Evolutionary conservation across 2,113 vertebrate genomes (phyloP).

Genomic region (Hoplias malabaricus): DNA sequence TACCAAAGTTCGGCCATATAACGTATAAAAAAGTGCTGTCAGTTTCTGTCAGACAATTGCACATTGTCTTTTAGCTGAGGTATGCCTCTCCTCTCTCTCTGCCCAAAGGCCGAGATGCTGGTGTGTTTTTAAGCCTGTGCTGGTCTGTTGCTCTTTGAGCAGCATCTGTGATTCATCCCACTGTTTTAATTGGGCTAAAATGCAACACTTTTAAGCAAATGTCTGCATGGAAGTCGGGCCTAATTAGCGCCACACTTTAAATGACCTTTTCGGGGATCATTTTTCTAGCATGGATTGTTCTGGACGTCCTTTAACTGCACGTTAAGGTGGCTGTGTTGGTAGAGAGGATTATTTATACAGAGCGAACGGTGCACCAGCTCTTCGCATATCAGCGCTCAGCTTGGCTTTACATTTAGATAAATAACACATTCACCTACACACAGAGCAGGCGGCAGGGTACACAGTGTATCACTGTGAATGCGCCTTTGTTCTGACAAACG

Average conservation of each 20-base stretch:
- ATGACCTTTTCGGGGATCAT: background rate
- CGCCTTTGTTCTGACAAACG: slow-evolving; percentile 10
- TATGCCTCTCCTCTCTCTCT: slow-evolving; percentile 10
- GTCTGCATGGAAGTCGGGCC: background rate
- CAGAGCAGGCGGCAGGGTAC: background rate
- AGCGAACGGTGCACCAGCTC: background rate
- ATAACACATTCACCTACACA: slow-evolving; percentile 42
- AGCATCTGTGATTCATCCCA: slow-evolving; percentile 8
- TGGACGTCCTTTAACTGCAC: background rate
- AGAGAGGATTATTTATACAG: background rate
- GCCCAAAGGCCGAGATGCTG: slow-evolving; percentile 16
- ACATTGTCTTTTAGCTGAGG: no score
- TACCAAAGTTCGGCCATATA: no score
- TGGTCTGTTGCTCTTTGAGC: background rate
- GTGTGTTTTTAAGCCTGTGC: slow-evolving; percentile 1
- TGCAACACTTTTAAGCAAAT: background rate
- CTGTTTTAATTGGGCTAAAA: slow-evolving; percentile 45
- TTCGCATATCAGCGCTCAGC: background rate
- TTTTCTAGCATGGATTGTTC: slow-evolving; percentile 4
- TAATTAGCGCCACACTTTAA: slow-evolving; percentile 30
- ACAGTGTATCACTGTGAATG: background rate
- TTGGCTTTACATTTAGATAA: slow-evolving; percentile 24
- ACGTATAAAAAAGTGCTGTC: no score
- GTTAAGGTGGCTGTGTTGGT: background rate
- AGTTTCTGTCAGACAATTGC: no score